These are phyloP conservation scores for Chironex yamaguchii DNA, from an alignment of 30 jellyfish, hydroid and myxozoan genomes.

Conservation along the genomic window DNA sequence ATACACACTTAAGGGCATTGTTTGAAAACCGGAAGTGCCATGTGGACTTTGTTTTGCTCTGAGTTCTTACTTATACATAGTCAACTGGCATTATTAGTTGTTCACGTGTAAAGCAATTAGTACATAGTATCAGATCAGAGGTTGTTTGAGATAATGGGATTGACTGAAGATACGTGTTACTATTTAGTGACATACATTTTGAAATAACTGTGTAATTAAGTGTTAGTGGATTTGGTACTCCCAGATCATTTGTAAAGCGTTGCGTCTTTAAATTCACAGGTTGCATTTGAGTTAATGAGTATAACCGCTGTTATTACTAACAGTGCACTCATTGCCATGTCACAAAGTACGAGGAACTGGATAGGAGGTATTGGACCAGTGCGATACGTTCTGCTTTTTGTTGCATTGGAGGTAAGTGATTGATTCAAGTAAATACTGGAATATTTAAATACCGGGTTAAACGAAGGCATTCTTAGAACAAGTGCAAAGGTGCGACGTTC, in stretches of 20 bases:
- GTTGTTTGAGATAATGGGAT: no score
- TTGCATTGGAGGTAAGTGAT: slow-evolving; percentile 81
- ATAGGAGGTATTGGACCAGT: slow-evolving; percentile 43
- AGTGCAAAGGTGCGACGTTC: no score
- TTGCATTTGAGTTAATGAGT: slow-evolving; percentile 94
- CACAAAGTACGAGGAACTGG: slow-evolving; percentile 80
- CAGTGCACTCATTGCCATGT: slow-evolving; percentile 92
- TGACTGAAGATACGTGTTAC: no score
- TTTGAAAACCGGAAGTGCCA: no score
- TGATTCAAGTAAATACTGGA: not conserved
- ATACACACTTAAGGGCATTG: no score
- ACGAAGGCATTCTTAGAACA: no score
- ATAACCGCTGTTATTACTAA: slow-evolving; percentile 93
- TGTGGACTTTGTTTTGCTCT: no score
- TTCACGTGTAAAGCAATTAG: no score
- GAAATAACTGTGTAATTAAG: not conserved
- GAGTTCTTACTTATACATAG: no score
- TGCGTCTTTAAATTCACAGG: slow-evolving; percentile 37
- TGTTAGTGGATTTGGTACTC: not conserved
- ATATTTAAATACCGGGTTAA: no score
- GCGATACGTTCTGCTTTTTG: slow-evolving; percentile 81
- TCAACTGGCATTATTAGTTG: no score
- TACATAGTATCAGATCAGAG: no score
- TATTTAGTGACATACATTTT: not conserved
- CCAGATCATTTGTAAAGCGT: not conserved